phyloP scores from a whole-genome alignment of 2,888 invertebrate genomes.

The Drosophila buzzatii region DNA sequence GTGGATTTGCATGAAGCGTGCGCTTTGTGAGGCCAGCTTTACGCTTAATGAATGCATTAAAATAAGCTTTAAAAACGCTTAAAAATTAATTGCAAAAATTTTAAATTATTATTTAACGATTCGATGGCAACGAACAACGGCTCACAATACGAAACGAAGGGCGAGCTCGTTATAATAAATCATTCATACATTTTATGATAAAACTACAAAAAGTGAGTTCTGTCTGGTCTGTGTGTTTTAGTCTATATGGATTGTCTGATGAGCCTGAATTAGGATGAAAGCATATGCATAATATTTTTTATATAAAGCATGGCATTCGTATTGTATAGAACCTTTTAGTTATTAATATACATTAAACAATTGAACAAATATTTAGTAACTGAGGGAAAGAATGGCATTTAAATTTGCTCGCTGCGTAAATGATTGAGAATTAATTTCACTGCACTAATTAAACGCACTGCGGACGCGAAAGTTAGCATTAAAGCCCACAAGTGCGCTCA shows the following conservation, averaged over 20 bases:
- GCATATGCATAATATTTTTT: no score
- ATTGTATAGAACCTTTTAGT: no score
- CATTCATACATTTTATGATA: constrained; percentile 9
- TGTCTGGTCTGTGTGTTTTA: background rate
- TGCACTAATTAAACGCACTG: constrained; percentile 35
- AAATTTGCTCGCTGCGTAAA: constrained; percentile 2
- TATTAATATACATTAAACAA: no score
- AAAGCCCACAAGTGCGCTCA: constrained; percentile 7
- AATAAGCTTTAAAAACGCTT: constrained; percentile 48
- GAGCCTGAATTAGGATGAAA: background rate
- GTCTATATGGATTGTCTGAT: background rate
- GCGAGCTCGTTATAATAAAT: background rate
- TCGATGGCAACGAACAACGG: background rate
- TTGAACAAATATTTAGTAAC: no score
- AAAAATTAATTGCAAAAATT: constrained; percentile 32
- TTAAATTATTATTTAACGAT: constrained; percentile 18
- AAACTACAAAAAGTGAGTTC: background rate
- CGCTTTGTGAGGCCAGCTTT: constrained; percentile 37
- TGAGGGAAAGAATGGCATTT: background rate
- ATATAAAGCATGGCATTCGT: no score
- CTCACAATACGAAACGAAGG: background rate
- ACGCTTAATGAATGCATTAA: constrained; percentile 49
- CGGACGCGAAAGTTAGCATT: constrained; percentile 15
- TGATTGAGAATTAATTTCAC: constrained; percentile 32
- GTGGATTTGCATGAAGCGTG: constrained; percentile 18